A percentile compares a stretch with the other conserved stretches of the same genome.
phyloP scores from a whole-genome alignment of 1,140 invertebrate species.

The Bombus sibiricus region DNA sequence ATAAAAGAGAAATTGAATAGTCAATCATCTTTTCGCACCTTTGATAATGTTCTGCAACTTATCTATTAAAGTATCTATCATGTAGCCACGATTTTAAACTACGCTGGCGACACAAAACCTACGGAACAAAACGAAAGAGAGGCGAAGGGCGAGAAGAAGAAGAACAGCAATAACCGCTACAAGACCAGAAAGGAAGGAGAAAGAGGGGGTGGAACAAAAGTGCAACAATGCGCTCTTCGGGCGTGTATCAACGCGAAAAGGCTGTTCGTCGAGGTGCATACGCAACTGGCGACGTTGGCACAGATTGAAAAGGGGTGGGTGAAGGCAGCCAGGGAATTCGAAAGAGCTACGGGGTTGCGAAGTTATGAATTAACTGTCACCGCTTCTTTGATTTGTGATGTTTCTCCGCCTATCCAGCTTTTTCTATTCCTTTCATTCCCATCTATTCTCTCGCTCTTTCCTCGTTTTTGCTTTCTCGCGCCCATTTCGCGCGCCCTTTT shows the following conservation, averaged over 20 bases:
- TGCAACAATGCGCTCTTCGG: constrained; percentile 47
- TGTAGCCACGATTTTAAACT: neutral
- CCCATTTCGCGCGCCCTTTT: constrained; percentile 39
- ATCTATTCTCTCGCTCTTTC: constrained; percentile 7
- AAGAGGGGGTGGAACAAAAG: constrained; percentile 50
- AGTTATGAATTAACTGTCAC: constrained; percentile 76
- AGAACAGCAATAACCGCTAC: constrained; percentile 1
- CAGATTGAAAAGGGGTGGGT: constrained; percentile 64
- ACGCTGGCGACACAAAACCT: neutral
- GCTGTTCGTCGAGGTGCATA: constrained; percentile 54
- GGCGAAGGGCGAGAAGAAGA: neutral
- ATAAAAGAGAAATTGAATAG: neutral
- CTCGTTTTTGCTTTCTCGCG: constrained; percentile 1
- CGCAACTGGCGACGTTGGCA: constrained; percentile 60
- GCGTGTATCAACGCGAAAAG: constrained; percentile 34
- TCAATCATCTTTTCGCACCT: neutral
- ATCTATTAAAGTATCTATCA: neutral
- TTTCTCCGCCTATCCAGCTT: constrained; percentile 38
- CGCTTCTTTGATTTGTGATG: constrained; percentile 73
- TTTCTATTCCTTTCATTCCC: neutral
- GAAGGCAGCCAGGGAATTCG: constrained; percentile 26
- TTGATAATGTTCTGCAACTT: neutral
- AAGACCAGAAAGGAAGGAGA: constrained; percentile 10
- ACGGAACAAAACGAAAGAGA: neutral
- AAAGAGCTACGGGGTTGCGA: constrained; percentile 55